Evolutionary conservation across 2,113 vertebrate species (phyloP).

Genomic region (Dicaeum eximium): DNA sequence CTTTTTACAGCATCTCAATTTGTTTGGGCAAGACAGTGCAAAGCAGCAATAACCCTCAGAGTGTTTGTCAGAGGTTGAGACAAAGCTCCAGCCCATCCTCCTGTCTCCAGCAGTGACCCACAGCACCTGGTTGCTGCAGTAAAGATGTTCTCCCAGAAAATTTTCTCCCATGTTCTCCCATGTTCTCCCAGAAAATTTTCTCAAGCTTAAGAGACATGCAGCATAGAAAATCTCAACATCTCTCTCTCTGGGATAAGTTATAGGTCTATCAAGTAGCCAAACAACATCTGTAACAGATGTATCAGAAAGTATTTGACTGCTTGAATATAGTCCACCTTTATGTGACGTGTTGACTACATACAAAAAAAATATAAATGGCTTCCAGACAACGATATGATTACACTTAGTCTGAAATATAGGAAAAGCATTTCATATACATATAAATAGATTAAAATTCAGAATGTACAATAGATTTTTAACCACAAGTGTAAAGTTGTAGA

Average conservation of each 20-base stretch:
- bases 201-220: background rate
- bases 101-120: background rate
- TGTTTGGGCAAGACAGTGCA: background rate
- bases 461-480: background rate
- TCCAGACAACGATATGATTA: background rate
- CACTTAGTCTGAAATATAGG: background rate
- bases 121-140: background rate
- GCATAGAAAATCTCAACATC: background rate
- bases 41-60: background rate
- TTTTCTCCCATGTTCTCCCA: background rate
- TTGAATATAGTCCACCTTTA: background rate
- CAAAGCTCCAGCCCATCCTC: background rate
- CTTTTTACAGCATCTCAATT: background rate
- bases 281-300: background rate
- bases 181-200: background rate
- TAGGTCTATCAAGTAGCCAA: background rate
- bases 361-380: background rate
- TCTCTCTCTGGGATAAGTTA: background rate
- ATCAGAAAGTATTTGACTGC: background rate
- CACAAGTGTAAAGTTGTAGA: background rate
- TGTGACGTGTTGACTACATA: background rate
- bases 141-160: background rate
- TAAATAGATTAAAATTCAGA: background rate
- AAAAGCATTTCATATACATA: background rate
- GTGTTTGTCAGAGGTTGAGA: rapidly evolving